A percentile compares a stretch with the other conserved stretches of the same genome.
phyloP scores from a whole-genome alignment of 2,888 invertebrate genomes.

The Euclidia mi region DNA sequence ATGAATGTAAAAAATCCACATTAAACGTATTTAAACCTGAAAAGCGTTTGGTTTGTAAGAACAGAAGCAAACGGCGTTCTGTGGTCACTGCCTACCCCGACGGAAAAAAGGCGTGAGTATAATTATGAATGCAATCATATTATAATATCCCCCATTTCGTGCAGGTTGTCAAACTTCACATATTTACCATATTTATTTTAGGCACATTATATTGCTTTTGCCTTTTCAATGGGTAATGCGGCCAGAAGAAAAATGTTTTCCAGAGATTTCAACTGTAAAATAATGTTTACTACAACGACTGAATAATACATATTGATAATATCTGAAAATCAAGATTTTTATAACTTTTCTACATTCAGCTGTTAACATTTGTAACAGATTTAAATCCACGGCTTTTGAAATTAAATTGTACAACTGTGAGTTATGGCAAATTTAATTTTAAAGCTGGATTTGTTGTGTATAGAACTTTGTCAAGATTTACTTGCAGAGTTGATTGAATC shows the following conservation, averaged over 20 bases:
- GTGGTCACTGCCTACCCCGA: no score
- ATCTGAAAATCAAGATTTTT: slow-evolving; percentile 49
- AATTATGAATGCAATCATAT: no score
- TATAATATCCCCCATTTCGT: no score
- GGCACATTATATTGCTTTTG: not conserved
- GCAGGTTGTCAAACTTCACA: no score
- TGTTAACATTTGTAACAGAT: slow-evolving; percentile 25
- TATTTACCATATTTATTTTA: no score
- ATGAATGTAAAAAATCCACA: no score
- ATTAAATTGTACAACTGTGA: slow-evolving; percentile 2
- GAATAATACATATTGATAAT: slow-evolving; percentile 61
- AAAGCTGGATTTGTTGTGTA: not conserved
- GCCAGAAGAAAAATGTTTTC: slow-evolving; percentile 27
- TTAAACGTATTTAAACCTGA: no score
- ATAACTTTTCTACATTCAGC: slow-evolving; percentile 29
- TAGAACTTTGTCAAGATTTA: no score
- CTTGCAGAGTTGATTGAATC: no score
- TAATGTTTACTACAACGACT: slow-evolving; percentile 60
- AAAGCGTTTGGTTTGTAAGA: no score
- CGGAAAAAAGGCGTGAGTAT: no score
- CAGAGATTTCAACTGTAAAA: slow-evolving; percentile 57
- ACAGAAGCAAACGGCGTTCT: no score
- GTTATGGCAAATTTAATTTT: not conserved
- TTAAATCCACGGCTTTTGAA: slow-evolving; percentile 11
- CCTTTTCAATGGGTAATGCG: slow-evolving; percentile 23